Evolutionary conservation across 2,113 vertebrate genomes (phyloP).

Genomic region (Scophthalmus maximus): DNA sequence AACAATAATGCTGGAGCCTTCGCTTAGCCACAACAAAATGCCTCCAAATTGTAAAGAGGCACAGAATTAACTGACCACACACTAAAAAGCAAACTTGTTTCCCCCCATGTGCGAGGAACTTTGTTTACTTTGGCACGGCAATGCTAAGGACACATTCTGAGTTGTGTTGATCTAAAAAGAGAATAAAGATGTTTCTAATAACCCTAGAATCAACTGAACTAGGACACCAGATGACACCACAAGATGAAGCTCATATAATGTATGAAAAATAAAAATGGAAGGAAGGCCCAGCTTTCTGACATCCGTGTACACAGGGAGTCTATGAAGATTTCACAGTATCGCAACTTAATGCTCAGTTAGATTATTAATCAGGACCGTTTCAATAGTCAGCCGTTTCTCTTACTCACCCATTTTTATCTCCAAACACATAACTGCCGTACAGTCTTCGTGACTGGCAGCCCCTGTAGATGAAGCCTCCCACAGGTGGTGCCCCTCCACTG

Average conservation of each 20-base stretch:
- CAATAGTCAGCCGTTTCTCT: neutral
- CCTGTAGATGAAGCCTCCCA: constrained; percentile 96
- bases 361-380: neutral
- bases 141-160: too few relatives aligned
- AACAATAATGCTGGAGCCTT: constrained; percentile 58
- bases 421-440: constrained; percentile 96
- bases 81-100: constrained; percentile 58
- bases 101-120: too few relatives aligned
- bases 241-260: constrained; percentile 2
- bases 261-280: neutral
- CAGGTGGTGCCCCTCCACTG: constrained; percentile 88
- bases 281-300: too few relatives aligned
- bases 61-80: constrained; percentile 57
- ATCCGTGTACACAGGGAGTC: neutral
- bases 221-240: neutral
- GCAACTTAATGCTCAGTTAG: neutral
- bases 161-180: constrained; percentile 19
- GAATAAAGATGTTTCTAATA: neutral
- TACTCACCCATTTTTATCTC: constrained; percentile 93
- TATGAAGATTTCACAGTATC: neutral
- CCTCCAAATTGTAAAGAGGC: constrained; percentile 58
- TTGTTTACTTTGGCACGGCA: too few relatives aligned
- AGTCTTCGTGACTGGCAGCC: constrained; percentile 97
- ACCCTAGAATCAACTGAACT: constrained; percentile 8
- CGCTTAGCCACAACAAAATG: constrained; percentile 54